Conservation (phyloP, 2,888 invertebrate species). For the Thecophora atra region DNA sequence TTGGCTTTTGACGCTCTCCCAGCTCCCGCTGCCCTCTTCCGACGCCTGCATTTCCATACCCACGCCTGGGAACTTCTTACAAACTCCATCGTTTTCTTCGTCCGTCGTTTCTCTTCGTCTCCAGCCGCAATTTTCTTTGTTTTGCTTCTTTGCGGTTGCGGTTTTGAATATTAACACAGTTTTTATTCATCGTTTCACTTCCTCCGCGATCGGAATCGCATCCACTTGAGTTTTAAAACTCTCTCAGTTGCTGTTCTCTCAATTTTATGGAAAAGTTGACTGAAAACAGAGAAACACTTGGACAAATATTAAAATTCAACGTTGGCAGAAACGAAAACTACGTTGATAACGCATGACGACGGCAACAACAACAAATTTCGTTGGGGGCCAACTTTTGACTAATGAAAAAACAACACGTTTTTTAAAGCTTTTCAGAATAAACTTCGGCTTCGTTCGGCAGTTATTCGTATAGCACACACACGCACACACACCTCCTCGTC, state of each 20-base stretch:
- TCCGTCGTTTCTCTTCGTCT: neutral
- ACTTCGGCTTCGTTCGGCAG: conserved; percentile 1
- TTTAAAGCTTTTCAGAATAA: neutral
- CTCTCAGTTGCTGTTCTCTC: too few relatives aligned
- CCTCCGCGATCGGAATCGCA: too few relatives aligned
- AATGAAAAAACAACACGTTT: conserved; percentile 12
- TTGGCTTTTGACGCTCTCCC: neutral
- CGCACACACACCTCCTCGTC: neutral
- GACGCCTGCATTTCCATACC: neutral
- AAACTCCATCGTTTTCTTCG: neutral
- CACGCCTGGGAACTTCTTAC: neutral
- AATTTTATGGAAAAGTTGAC: too few relatives aligned
- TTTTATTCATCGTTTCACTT: too few relatives aligned
- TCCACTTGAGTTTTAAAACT: too few relatives aligned
- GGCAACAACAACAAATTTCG: too few relatives aligned
- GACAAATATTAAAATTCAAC: too few relatives aligned
- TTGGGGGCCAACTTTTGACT: too few relatives aligned
- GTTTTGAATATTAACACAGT: neutral
- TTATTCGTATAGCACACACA: neutral
- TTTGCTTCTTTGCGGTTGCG: neutral
- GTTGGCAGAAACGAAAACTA: too few relatives aligned
- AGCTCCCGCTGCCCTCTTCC: neutral
- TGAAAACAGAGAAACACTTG: too few relatives aligned
- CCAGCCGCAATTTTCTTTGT: neutral
- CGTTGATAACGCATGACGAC: too few relatives aligned